These are phyloP conservation scores for Oreochromis niloticus DNA, from an alignment of 2,113 vertebrate species.

Conservation along the genomic window DNA sequence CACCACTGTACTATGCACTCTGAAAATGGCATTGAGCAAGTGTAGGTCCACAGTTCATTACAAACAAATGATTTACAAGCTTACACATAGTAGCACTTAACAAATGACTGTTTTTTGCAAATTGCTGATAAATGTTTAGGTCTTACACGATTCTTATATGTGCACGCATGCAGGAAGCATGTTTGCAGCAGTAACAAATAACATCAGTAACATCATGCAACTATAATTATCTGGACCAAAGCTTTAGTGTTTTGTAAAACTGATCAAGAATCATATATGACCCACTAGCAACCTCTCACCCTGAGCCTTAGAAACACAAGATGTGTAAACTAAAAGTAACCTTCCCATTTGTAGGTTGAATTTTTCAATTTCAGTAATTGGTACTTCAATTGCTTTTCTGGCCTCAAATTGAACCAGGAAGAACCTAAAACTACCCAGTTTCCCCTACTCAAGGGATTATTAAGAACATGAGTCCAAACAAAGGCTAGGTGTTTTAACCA, in stretches of 20 bases:
- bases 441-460: background rate
- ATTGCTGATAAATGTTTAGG: background rate
- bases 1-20: background rate
- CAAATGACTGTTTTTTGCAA: background rate
- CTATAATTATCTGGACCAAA: background rate
- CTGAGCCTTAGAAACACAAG: background rate
- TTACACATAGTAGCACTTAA: background rate
- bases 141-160: background rate
- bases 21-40: no score
- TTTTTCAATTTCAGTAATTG: background rate
- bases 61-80: background rate
- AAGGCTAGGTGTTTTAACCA: background rate
- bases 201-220: background rate
- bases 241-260: background rate
- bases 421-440: background rate
- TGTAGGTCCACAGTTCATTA: background rate
- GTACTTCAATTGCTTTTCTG: background rate
- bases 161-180: background rate
- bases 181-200: background rate
- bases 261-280: background rate
- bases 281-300: background rate
- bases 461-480: background rate
- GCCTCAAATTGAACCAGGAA: background rate
- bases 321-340: background rate
- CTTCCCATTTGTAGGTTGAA: background rate